Evolutionary conservation across 1,140 invertebrate species (phyloP), one percentile per base, ranked within the genome.

Genomic region (Meteorus sp.): DNA sequence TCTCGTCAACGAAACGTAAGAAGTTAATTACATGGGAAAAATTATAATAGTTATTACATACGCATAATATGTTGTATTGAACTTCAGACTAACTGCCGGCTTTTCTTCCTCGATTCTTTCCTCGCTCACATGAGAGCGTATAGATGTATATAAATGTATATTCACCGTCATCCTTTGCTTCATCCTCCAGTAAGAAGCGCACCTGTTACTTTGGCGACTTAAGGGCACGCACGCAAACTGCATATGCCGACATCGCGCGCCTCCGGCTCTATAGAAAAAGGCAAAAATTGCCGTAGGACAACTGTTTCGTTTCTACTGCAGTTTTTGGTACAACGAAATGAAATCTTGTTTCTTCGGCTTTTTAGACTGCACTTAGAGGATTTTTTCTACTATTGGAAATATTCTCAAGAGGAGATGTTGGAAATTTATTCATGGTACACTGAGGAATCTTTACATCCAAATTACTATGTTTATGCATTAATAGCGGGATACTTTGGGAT

Each of bases 171-270:
- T 29, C 22, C 47, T 44, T 59, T n/a, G 33, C 48, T 51, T 43
- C 56, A 59, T 59, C 25, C 47, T 52, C 37, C 48, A 52, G 11
- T n/a, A n/a, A n/a, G n/a, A 11, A 23, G 20, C 13, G 23, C 56
- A 59, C 48, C 56, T 59, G 56, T 52, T 59, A 52, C 50, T 15
- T 27, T 27, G 11, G 35, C 54, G 44, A 39, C 31, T 50, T 25
- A 11, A 41, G 39, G 51, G 15, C 48, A 44, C 50, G 56, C 56
- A 58, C 56, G 48, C 56, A 23, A 52, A 17, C 56, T 51, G 25
- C 56, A 59, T 59, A 59, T 59, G 56, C 54, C 13, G 27, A 56
- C 17, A n/a, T 56, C 39, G 47, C 29, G 1, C 22, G 37, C 9
- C 19, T n/a, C n/a, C n/a, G n/a, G n/a, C n/a, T n/a, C n/a, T 20